A percentile compares a stretch with the other conserved stretches of the same genome.
Evolutionary conservation across 1,140 invertebrate species (phyloP).

Genomic region (Achatina immaculata): DNA sequence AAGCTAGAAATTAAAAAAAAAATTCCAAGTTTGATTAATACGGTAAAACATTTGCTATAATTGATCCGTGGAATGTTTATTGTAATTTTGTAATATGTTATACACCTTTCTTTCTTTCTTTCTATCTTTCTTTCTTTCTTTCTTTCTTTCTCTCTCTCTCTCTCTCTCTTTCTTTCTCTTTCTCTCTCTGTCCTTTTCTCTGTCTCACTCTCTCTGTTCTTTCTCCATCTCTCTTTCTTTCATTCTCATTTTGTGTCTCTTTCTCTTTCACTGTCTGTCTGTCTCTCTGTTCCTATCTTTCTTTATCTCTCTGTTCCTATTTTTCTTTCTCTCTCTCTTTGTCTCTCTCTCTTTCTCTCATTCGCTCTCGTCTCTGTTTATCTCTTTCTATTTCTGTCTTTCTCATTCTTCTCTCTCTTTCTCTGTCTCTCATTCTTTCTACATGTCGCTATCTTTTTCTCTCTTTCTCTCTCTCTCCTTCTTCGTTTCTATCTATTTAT

Average conservation of each 20-base stretch:
- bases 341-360: not conserved
- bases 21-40: too few relatives aligned
- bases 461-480: conserved; percentile 15
- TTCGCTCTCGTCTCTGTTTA: not conserved
- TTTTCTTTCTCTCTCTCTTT: not conserved
- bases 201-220: not conserved
- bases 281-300: not conserved
- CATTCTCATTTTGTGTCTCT: not conserved
- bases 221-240: not conserved
- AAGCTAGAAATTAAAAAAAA: too few relatives aligned
- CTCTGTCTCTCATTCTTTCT: too few relatives aligned
- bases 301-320: not conserved
- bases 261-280: not conserved
- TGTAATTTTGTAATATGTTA: too few relatives aligned
- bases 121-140: conserved; percentile 2
- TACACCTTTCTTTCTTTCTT: conserved; percentile 19
- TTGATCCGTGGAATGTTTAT: too few relatives aligned
- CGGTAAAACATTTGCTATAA: too few relatives aligned
- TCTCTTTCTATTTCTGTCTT: not conserved
- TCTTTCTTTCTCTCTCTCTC: conserved; percentile 1
- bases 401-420: not conserved
- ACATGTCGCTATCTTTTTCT: not conserved
- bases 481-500: not conserved
- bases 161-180: conserved; percentile 16
- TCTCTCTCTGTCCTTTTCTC: conserved; percentile 13